Conservation (phyloP, 2,888 invertebrate genomes). For the Endotricha flammealis region DNA sequence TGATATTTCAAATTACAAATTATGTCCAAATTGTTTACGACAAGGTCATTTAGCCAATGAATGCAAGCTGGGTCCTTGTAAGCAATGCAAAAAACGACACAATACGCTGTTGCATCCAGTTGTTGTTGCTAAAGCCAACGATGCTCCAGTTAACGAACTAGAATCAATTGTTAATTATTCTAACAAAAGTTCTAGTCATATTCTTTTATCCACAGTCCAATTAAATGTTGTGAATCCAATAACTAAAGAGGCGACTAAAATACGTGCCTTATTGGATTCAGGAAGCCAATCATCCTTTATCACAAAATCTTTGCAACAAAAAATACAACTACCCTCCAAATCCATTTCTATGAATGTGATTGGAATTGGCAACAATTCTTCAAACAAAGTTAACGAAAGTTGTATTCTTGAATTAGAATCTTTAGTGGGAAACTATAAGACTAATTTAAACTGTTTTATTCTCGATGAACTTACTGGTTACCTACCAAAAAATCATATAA, state of each 20-base stretch:
- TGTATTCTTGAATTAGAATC: background rate
- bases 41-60: slow-evolving; percentile 3
- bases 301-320: background rate
- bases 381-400: background rate
- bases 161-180: background rate
- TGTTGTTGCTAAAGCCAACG: background rate
- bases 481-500: too few species aligned
- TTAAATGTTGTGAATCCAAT: background rate
- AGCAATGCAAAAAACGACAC: slow-evolving; percentile 4
- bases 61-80: slow-evolving; percentile 8
- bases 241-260: background rate
- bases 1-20: background rate
- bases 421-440: background rate
- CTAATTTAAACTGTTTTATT: background rate
- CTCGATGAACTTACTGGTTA: background rate
- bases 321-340: background rate
- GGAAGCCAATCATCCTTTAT: too few species aligned
- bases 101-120: slow-evolving; percentile 3
- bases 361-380: background rate
- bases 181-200: background rate
- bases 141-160: background rate
- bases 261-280: background rate
- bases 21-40: slow-evolving; percentile 5
- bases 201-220: background rate
- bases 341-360: background rate